A percentile compares a stretch with the other conserved stretches of the same genome.
Conservation (phyloP, 2,888 invertebrate species). For the Emmelina monodactyla region DNA sequence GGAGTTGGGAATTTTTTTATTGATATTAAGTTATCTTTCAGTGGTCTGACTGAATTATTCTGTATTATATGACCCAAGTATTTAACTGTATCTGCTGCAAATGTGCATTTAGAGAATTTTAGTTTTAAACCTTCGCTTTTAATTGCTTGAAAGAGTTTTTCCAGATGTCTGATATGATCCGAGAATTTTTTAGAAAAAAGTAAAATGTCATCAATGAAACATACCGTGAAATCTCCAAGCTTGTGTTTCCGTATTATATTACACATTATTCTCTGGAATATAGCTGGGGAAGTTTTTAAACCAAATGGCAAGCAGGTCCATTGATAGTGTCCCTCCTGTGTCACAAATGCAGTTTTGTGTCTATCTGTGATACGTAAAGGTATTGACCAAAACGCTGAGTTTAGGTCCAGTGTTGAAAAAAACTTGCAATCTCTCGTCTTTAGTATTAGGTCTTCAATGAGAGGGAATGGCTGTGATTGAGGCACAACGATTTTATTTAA, state of each 20-base stretch:
- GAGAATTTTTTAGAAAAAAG: conserved; percentile 1
- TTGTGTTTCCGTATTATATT: conserved; percentile 10
- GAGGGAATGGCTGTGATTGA: conserved; percentile 22
- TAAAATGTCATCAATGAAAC: conserved; percentile 2
- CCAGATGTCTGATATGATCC: conserved; percentile 4
- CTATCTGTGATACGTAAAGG: conserved; percentile 25
- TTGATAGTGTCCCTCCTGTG: conserved; percentile 13
- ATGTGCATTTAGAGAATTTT: conserved; percentile 6
- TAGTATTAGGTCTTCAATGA: conserved; percentile 24
- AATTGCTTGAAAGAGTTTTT: conserved; percentile 12
- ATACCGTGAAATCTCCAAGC: conserved; percentile 5
- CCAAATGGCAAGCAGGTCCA: conserved; percentile 12
- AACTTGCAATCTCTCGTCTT: conserved; percentile 25
- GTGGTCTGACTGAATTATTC: conserved; percentile 3
- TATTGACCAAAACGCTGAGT: conserved; percentile 35
- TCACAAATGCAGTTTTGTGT: conserved; percentile 26
- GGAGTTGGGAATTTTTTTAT: not conserved
- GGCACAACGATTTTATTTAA: conserved; percentile 19
- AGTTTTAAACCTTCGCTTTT: conserved; percentile 7
- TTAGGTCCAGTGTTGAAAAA: conserved; percentile 27
- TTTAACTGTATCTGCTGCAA: conserved; percentile 3
- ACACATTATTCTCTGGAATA: conserved; percentile 9
- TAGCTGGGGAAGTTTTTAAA: conserved; percentile 11
- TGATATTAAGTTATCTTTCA: not conserved
- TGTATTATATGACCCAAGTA: conserved; percentile 7